phyloP scores from a whole-genome alignment of 2,113 vertebrate species.

The Pelmatolapia mariae region DNA sequence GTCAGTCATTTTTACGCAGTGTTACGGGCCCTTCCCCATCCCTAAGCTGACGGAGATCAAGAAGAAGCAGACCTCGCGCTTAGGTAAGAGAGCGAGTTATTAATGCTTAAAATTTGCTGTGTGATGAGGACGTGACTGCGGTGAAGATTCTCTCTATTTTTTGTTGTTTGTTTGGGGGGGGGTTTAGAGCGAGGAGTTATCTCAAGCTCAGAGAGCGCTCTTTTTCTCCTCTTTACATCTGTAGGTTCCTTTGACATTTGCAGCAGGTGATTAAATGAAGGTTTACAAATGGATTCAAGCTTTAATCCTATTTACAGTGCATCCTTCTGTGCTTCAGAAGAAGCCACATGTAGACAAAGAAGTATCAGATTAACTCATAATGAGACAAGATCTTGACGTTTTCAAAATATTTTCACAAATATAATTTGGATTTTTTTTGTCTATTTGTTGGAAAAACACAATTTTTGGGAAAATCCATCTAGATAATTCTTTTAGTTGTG shows the following conservation, averaged over 20 bases:
- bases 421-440: fast-evolving
- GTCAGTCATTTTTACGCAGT: conserved; percentile 77
- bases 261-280: not conserved
- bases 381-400: not conserved
- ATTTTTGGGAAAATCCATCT: not conserved
- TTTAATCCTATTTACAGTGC: not conserved
- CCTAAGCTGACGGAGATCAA: conserved; percentile 75
- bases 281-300: not conserved
- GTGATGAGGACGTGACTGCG: not conserved
- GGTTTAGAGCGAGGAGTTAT: not conserved
- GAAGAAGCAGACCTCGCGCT: conserved; percentile 70
- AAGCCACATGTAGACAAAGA: not conserved
- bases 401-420: not conserved
- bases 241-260: not conserved
- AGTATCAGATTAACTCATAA: not conserved
- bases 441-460: not conserved
- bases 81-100: conserved; percentile 51
- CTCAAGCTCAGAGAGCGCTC: not conserved
- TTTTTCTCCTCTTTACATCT: not conserved
- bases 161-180: not conserved
- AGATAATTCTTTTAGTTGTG: not conserved
- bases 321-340: not conserved
- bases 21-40: conserved; percentile 79
- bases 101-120: not conserved
- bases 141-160: not conserved